phyloP scores from a whole-genome alignment of 2,888 invertebrate species.

The Alloscopus bannaensis region DNA sequence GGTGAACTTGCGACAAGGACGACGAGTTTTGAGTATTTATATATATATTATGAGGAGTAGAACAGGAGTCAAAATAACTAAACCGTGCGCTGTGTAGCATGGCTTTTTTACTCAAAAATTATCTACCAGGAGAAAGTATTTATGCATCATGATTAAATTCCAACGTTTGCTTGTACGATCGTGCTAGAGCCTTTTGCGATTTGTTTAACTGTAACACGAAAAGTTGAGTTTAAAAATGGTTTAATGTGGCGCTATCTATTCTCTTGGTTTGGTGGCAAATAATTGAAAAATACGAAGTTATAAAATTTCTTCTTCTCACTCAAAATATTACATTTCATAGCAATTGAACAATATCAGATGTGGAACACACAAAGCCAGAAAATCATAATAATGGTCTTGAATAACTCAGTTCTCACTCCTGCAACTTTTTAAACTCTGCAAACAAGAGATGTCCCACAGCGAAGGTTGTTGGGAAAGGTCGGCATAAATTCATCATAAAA shows the following conservation, averaged over 20 bases:
- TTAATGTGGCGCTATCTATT: too few relatives aligned
- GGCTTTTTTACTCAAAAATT: neutral
- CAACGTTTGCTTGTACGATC: neutral
- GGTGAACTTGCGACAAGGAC: too few relatives aligned
- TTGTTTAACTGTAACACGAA: neutral
- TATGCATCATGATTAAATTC: too few relatives aligned
- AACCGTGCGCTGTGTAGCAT: neutral
- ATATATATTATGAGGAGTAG: neutral
- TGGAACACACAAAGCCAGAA: neutral
- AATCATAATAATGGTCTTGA: neutral
- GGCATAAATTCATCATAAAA: neutral
- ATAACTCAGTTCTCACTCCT: neutral
- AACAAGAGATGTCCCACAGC: conserved; percentile 1
- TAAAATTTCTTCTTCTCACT: neutral
- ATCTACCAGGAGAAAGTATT: too few relatives aligned
- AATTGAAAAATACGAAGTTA: neutral
- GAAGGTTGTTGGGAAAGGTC: conserved; percentile 43
- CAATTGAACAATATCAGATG: neutral
- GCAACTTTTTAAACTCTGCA: neutral
- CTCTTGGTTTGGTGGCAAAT: neutral
- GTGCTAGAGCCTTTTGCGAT: neutral
- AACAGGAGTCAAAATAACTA: neutral
- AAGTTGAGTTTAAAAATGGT: neutral
- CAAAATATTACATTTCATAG: neutral
- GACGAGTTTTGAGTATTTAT: too few relatives aligned